Percentiles rank a stretch among this genome's conserved stretches.
Evolutionary conservation across 2,113 vertebrate genomes (phyloP).

Genomic region (Fregetta grallaria): DNA sequence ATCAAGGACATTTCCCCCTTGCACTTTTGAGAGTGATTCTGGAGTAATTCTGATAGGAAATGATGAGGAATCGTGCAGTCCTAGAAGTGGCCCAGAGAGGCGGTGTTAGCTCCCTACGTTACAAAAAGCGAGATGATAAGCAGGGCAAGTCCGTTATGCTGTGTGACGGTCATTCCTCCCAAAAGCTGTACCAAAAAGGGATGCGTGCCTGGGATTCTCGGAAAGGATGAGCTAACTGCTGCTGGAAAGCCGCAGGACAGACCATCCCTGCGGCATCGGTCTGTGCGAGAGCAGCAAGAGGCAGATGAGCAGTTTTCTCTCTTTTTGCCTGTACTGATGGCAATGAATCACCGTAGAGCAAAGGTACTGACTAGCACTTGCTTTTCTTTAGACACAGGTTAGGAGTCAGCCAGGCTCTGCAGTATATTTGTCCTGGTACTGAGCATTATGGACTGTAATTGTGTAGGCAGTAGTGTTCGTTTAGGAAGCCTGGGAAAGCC

Average conservation of each 20-base stretch:
- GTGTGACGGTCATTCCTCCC: rapidly evolving
- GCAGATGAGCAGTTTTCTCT: background rate
- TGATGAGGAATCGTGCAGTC: background rate
- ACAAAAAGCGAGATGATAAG: rapidly evolving
- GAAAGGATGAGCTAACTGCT: background rate
- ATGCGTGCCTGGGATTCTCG: background rate
- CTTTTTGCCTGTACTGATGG: background rate
- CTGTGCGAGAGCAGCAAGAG: background rate
- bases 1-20: background rate
- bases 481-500: background rate
- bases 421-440: too few species aligned
- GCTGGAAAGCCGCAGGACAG: rapidly evolving
- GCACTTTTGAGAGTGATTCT: background rate
- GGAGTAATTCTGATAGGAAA: background rate
- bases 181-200: background rate
- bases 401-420: background rate
- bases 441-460: background rate
- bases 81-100: rapidly evolving
- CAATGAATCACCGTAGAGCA: background rate
- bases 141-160: background rate
- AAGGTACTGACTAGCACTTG: too few species aligned
- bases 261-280: rapidly evolving
- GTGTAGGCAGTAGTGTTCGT: background rate
- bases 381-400: background rate
- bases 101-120: rapidly evolving